A percentile compares a stretch with the other conserved stretches of the same genome.
Conservation (phyloP, 2,113 vertebrate genomes). For the Madoqua kirkii region DNA sequence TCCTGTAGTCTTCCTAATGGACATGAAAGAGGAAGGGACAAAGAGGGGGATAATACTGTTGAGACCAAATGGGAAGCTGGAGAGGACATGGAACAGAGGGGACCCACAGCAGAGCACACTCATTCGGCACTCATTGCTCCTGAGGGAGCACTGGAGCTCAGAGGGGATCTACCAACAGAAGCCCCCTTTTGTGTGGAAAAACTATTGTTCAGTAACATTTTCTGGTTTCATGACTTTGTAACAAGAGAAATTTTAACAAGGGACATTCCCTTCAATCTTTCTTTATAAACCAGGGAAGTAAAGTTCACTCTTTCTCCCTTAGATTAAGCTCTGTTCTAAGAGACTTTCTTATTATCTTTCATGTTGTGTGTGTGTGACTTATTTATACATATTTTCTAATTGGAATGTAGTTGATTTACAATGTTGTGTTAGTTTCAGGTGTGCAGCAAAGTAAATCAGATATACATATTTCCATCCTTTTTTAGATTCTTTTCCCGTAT, state of each 20-base stretch:
- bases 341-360: not conserved
- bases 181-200: slow-evolving; percentile 65
- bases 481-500: not conserved
- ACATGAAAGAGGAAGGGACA: not conserved
- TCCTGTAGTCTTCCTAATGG: not conserved
- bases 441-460: not conserved
- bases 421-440: not conserved
- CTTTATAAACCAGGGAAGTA: slow-evolving; percentile 57
- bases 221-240: slow-evolving; percentile 67
- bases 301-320: slow-evolving; percentile 25
- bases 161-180: slow-evolving; percentile 53
- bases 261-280: slow-evolving; percentile 46
- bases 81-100: not conserved
- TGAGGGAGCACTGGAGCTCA: slow-evolving; percentile 52
- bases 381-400: not conserved
- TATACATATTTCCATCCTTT: not conserved
- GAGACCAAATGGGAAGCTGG: not conserved
- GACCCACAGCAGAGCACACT: slow-evolving; percentile 27
- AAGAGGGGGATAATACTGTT: not conserved
- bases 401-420: not conserved
- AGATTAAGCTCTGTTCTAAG: slow-evolving; percentile 49
- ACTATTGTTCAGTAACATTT: slow-evolving; percentile 67
- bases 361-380: not conserved
- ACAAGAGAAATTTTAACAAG: slow-evolving; percentile 69
- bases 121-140: slow-evolving; percentile 30